Base-by-base conservation (phyloP, 2,797 vertebrate species). In the Coregonus ussuriensis region DNA sequence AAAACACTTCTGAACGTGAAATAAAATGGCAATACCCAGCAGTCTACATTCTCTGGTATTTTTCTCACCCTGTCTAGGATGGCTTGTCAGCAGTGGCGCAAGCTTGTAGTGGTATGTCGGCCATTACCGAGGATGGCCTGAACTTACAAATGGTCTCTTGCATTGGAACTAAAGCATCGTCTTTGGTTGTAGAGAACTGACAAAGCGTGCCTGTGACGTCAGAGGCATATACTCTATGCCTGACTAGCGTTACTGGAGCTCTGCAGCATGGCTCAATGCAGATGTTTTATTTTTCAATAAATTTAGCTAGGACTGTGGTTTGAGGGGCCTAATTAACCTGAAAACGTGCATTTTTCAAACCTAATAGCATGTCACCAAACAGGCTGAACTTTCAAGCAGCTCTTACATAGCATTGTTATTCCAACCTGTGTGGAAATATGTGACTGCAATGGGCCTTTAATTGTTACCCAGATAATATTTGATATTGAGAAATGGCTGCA, bases 1-100 rank as follows among this genome's bases (percentile, higher is more conserved):
- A 77, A 62, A 29, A 68, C 35, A 81, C 69, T 73, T 86, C 56
- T 47, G 53, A 74, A 68, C 81, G 81, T 78, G 89, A 90, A 93
- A 81, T 77, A 88, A 94, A 94, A 93, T 70, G 72, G 73, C 83
- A 83, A 76, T 88, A 83, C 78, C 70, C 79, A 93, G 92, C 93
- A 94, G 63, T 75, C 18, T 74, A 78, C 56, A 3, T 14, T 56
- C 16, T 76, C 66, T 37, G 25, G 53, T 66, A 13, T 63, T 67
- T 9, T 11, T 68, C 6, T 59, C 29, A 2, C 21, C 4, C 35
- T 47, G 14, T 29, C 21, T 16, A 65, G 2, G 1, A 31, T 29
- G 13, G 11, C 2, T 31, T 25, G n/a, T 54, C 53, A 54, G 16
- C 53, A 54, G 16, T 15, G 25, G 25, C 25, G 25, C 25, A 25